Evolutionary conservation across 2,888 invertebrate species (phyloP).

Genomic region (Lepidonotus clava): DNA sequence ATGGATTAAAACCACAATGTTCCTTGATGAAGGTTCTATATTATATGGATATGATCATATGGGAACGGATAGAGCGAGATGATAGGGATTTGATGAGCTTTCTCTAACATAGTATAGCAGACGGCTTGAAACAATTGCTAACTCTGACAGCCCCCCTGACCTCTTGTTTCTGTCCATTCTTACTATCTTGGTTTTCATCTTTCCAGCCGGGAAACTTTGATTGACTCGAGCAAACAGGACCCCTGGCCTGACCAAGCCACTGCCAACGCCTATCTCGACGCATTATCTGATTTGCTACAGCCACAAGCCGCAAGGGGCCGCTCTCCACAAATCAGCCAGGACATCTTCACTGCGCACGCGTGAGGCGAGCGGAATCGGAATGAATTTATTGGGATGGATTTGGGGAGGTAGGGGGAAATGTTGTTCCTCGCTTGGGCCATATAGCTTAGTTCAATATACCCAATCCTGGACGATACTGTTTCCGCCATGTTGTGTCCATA

Average conservation of each 20-base stretch:
- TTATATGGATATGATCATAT: too few relatives aligned
- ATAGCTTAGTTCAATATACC: too few relatives aligned
- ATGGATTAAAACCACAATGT: too few relatives aligned
- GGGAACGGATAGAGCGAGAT: too few relatives aligned
- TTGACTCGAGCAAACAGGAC: conserved; percentile 49
- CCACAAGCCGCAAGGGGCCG: not conserved
- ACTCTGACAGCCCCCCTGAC: conserved; percentile 29
- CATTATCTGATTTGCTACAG: conserved; percentile 40
- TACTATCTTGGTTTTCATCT: conserved; percentile 45
- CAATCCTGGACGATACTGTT: too few relatives aligned
- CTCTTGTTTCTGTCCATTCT: conserved; percentile 16
- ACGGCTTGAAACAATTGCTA: not conserved
- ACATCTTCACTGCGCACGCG: conserved; percentile 33
- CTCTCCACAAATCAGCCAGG: conserved; percentile 32
- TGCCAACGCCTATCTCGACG: conserved; percentile 39
- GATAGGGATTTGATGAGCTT: too few relatives aligned
- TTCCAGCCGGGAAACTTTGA: conserved; percentile 49
- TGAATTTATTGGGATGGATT: conserved; percentile 38
- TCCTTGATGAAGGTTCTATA: too few relatives aligned
- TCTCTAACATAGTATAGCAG: too few relatives aligned
- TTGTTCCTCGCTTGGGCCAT: too few relatives aligned
- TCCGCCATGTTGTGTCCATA: too few relatives aligned
- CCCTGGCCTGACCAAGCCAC: not conserved
- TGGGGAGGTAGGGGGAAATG: conserved; percentile 1
- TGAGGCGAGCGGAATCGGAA: conserved; percentile 1